Base-by-base conservation (phyloP, 1,140 invertebrate genomes). In the Rhyzopertha dominica region DNA sequence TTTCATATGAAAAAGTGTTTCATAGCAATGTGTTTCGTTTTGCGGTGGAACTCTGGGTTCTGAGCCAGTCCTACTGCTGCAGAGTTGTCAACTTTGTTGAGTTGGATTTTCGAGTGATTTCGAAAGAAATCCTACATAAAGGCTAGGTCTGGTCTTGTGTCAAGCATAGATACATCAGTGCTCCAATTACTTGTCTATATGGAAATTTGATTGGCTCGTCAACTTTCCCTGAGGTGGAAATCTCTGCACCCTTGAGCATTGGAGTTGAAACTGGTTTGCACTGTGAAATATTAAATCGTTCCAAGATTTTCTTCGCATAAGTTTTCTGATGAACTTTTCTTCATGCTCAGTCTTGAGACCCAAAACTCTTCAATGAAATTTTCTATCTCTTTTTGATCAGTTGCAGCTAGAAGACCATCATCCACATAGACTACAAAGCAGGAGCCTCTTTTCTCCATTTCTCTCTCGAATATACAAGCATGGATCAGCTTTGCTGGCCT, bases 341-440 rank as follows among this genome's bases (percentile, higher is more conserved):
- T 5, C 10, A n/a, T 32, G 45, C 22, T 57, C 25, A 19, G 65
- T 56, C 54, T 66, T 42, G 8, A 66, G 31, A 41, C 61, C 61
- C 5, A 65, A 46, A 54, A 35, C 36, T 38, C 17, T 9, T 34
- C 4, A 1, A 53, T 17, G 23, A 53, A 45, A 4, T 32, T 16
- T 3, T 46, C 5, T 13, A 51, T 31, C 29, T 39, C 39, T 12
- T 38, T 28, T 20, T 37, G 13, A 5, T 26, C 38, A 7, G 38
- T 42, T 31, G 17, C 36, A 9, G 41, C 52, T 17, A 68, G 22
- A 1, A 70, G 32, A 8, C 64, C 67, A 59, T 74, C 71, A 55
- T 74, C 72, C 10, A 74, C 70, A 63, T 72, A 73, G 3, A 73
- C 49, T 10, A 56, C 56, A 1, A 73, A n/a, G n/a, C n/a, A n/a